Evolutionary conservation across 23 tunicate genomes (phyloP).

Genomic region (Ciona savignyi): DNA sequence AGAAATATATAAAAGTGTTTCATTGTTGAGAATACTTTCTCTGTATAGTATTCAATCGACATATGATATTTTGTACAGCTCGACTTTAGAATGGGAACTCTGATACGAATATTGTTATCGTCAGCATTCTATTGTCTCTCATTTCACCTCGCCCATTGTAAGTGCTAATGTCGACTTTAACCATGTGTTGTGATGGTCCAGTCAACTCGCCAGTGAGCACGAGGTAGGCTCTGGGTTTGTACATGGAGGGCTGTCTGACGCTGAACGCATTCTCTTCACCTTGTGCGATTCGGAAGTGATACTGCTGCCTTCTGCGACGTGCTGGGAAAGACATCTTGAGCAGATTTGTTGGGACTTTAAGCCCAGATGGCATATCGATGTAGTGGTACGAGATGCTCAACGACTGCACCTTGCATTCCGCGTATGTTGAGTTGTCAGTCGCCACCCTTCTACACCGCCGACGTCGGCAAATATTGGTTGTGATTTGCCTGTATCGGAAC

Average conservation of each 20-base stretch:
- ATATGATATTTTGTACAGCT: neutral
- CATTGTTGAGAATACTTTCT: neutral
- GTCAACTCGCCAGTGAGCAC: constrained; percentile 17
- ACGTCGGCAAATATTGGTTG: constrained; percentile 77
- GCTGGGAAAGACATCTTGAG: constrained; percentile 56
- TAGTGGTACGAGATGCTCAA: constrained; percentile 66
- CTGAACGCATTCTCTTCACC: constrained; percentile 53
- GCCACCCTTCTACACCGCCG: constrained; percentile 35
- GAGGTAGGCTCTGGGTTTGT: constrained; percentile 52
- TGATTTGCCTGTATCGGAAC: constrained; percentile 76
- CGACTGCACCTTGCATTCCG: constrained; percentile 48
- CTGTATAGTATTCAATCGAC: neutral
- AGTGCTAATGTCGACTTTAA: constrained; percentile 81
- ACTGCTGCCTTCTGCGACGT: constrained; percentile 60
- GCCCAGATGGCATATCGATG: constrained; percentile 54
- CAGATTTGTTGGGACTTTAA: constrained; percentile 23
- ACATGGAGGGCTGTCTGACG: constrained; percentile 56
- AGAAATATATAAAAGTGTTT: no score
- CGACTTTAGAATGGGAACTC: constrained; percentile 40
- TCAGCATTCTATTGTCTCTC: constrained; percentile 82
- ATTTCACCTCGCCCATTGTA: constrained; percentile 60
- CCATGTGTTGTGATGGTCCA: constrained; percentile 54
- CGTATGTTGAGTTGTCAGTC: constrained; percentile 1
- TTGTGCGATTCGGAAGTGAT: constrained; percentile 50
- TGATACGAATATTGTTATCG: constrained; percentile 55